Evolutionary conservation across 2,113 vertebrate genomes (phyloP).

Genomic region (Callithrix jacchus): DNA sequence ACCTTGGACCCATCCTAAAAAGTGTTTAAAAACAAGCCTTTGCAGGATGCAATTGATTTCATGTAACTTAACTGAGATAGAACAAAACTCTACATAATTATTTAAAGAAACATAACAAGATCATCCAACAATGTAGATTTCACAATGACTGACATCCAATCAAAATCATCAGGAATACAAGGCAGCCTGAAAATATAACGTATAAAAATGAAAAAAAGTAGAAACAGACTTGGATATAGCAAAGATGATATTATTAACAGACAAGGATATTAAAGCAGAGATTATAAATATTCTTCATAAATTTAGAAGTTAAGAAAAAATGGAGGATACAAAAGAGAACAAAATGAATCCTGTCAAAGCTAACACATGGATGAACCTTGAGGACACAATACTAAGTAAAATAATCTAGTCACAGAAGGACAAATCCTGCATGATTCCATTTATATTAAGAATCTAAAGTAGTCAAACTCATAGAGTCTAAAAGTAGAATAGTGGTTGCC

Average conservation of each 20-base stretch:
- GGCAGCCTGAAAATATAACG: neutral
- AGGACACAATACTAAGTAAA: neutral
- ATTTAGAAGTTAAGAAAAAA: neutral
- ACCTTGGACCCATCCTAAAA: neutral
- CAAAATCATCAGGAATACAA: slow-evolving; percentile 5
- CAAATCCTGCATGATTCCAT: neutral
- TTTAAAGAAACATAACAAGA: neutral
- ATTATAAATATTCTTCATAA: neutral
- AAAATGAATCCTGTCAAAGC: neutral
- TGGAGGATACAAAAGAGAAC: neutral
- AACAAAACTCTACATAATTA: neutral
- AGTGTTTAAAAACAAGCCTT: neutral
- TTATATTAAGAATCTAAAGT: neutral
- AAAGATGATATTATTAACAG: neutral
- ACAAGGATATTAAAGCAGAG: neutral
- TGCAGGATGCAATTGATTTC: neutral
- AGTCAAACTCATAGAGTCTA: neutral
- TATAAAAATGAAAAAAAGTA: neutral
- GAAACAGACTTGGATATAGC: neutral
- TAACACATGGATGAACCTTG: neutral
- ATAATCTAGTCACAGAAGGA: neutral
- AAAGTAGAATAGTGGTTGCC: neutral
- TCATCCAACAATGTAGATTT: neutral
- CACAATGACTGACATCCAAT: neutral
- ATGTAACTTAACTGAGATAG: neutral